These are phyloP conservation scores for Cavia aperea DNA, from an alignment of 2,113 vertebrate species.

Conservation along the genomic window DNA sequence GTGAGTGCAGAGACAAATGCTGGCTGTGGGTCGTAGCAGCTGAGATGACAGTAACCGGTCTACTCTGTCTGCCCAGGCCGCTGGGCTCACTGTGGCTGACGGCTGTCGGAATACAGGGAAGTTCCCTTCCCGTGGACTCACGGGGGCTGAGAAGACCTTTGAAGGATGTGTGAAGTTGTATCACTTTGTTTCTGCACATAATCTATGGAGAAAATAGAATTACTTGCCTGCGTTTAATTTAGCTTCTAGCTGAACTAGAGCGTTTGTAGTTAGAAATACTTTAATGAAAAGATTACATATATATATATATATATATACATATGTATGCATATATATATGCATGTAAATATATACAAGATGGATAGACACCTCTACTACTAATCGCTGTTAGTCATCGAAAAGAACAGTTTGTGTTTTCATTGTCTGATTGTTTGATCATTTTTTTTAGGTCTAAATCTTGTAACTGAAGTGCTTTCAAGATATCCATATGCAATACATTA, in stretches of 20 bases:
- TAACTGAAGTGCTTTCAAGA: no score
- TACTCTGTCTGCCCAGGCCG: neutral
- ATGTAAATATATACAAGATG: no score
- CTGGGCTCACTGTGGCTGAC: accelerated
- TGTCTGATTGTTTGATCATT: no score
- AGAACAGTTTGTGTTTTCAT: no score
- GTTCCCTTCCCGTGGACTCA: neutral
- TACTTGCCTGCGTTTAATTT: slow-evolving; percentile 24
- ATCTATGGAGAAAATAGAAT: slow-evolving; percentile 6
- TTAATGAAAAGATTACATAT: neutral
- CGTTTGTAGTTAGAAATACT: slow-evolving; percentile 21
- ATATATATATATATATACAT: no score
- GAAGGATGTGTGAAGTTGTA: neutral
- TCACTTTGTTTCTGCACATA: slow-evolving; percentile 10
- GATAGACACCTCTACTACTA: no score
- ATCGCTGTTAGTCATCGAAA: no score
- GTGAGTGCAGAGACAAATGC: neutral
- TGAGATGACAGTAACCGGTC: neutral
- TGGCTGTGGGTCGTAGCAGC: neutral
- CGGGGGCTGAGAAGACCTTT: neutral
- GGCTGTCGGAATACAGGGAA: neutral
- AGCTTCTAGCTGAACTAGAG: slow-evolving; percentile 18
- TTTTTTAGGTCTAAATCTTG: no score
- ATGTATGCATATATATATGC: no score
- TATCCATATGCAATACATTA: no score